These are phyloP conservation scores for Drosophila pseudoananassae DNA, from an alignment of 1,140 invertebrate species.

Conservation along the genomic window DNA sequence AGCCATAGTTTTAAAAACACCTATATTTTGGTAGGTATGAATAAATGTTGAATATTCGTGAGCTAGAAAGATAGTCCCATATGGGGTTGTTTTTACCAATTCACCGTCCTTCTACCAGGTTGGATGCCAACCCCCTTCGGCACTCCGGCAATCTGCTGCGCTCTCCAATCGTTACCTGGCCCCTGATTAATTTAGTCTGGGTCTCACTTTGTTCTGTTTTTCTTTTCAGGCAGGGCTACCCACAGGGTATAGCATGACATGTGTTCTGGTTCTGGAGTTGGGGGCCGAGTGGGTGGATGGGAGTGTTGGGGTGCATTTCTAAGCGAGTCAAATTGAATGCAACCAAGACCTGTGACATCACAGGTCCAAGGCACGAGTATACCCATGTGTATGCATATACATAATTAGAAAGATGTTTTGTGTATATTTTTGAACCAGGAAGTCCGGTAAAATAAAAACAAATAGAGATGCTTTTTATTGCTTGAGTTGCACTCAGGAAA, in stretches of 20 bases:
- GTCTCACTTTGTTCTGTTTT: slow-evolving; percentile 46
- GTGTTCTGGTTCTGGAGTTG: slow-evolving; percentile 16
- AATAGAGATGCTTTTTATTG: neutral
- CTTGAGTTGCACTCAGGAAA: neutral
- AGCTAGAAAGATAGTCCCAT: neutral
- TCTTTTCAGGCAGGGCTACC: slow-evolving; percentile 28
- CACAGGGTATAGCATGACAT: slow-evolving; percentile 39
- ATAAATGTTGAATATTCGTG: slow-evolving; percentile 16
- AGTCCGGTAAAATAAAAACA: slow-evolving; percentile 19
- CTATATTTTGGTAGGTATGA: neutral
- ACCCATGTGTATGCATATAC: slow-evolving; percentile 7
- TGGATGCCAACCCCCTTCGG: slow-evolving; percentile 34
- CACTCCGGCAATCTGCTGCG: slow-evolving; percentile 3
- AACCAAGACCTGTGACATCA: slow-evolving; percentile 38
- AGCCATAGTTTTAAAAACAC: neutral
- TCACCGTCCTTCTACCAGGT: neutral
- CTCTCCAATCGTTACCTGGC: slow-evolving; percentile 37
- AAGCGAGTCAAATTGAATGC: slow-evolving; percentile 46
- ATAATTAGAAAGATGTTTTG: slow-evolving; percentile 33
- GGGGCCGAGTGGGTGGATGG: slow-evolving; percentile 5
- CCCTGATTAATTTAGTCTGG: slow-evolving; percentile 49
- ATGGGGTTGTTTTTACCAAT: slow-evolving; percentile 23
- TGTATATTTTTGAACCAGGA: slow-evolving; percentile 16
- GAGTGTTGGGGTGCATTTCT: slow-evolving; percentile 25
- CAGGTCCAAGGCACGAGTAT: slow-evolving; percentile 14